phyloP scores from a whole-genome alignment of 2,888 invertebrate species.

The Exephanes ischioxanthus region DNA sequence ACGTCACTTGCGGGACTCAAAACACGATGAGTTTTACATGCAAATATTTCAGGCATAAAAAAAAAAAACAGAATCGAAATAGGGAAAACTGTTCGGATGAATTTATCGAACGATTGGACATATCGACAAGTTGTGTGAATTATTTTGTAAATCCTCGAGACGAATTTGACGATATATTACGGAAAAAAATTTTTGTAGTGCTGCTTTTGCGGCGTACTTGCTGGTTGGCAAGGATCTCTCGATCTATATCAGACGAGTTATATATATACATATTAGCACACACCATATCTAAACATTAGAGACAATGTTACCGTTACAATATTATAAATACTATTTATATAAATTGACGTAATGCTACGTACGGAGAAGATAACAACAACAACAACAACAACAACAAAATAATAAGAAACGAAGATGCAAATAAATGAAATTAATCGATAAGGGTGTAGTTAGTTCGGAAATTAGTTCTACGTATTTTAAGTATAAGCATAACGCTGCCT shows the following conservation, averaged over 20 bases:
- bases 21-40: conserved; percentile 16
- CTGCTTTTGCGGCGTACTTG: conserved; percentile 62
- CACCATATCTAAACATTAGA: conserved; percentile 71
- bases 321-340: conserved; percentile 82
- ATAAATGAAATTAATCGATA: conserved; percentile 61
- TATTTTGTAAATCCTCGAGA: conserved; percentile 38
- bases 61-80: conserved; percentile 12
- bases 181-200: conserved; percentile 41
- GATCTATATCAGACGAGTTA: conserved; percentile 71
- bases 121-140: conserved; percentile 47
- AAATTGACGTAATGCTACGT: conserved; percentile 69
- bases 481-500: conserved; percentile 83
- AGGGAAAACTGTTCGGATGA: conserved; percentile 35
- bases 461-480: conserved; percentile 78
- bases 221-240: conserved; percentile 68
- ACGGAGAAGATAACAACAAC: conserved; percentile 33
- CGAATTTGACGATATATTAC: conserved; percentile 29
- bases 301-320: conserved; percentile 82
- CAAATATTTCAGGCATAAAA: conserved; percentile 14
- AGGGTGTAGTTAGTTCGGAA: conserved; percentile 74
- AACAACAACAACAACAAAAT: background rate
- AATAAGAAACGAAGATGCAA: conserved; percentile 18
- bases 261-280: conserved; percentile 53
- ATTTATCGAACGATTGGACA: conserved; percentile 51
- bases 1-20: conserved; percentile 20